Percentiles rank a stretch among this genome's conserved stretches.
These are phyloP conservation scores for Drosophila peninsularis DNA, from an alignment of 2,888 invertebrate species.

Conservation along the genomic window DNA sequence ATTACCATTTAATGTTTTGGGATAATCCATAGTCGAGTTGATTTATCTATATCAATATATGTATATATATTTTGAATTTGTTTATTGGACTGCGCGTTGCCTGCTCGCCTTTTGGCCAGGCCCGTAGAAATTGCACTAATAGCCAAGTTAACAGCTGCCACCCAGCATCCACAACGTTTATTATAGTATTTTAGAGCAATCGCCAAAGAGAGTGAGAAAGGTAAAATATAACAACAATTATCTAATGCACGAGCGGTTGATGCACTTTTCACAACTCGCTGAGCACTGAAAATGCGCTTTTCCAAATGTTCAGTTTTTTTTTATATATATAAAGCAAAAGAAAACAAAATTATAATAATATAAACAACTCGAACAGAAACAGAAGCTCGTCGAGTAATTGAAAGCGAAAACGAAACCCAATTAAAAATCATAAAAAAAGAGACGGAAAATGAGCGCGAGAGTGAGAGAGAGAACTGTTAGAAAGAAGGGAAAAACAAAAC, in stretches of 20 bases:
- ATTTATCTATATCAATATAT: not conserved
- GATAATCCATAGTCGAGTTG: conserved; percentile 75
- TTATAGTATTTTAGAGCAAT: conserved; percentile 15
- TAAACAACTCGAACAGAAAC: conserved; percentile 19
- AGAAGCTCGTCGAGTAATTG: conserved; percentile 37
- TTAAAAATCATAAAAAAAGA: conserved; percentile 17
- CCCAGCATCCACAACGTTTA: conserved; percentile 46
- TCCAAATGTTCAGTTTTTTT: conserved; percentile 28
- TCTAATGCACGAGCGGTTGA: conserved; percentile 81
- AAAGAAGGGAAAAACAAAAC: conserved; percentile 21
- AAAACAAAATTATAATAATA: conserved; percentile 15
- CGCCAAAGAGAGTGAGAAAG: conserved; percentile 22
- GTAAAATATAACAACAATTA: conserved; percentile 50
- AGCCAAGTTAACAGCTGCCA: conserved; percentile 53
- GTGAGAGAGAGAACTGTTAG: conserved; percentile 1
- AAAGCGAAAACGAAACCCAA: conserved; percentile 55
- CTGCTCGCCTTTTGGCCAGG: conserved; percentile 30
- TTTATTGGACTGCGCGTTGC: conserved; percentile 11
- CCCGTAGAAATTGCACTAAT: conserved; percentile 49
- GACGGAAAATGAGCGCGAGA: not conserved
- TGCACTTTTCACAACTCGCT: conserved; percentile 83
- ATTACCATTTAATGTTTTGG: conserved; percentile 81
- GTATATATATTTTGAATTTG: not conserved
- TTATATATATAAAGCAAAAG: conserved; percentile 11
- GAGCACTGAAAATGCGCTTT: conserved; percentile 78